These are phyloP conservation scores for Indicator indicator DNA, from an alignment of 2,113 vertebrate genomes.

Conservation along the genomic window DNA sequence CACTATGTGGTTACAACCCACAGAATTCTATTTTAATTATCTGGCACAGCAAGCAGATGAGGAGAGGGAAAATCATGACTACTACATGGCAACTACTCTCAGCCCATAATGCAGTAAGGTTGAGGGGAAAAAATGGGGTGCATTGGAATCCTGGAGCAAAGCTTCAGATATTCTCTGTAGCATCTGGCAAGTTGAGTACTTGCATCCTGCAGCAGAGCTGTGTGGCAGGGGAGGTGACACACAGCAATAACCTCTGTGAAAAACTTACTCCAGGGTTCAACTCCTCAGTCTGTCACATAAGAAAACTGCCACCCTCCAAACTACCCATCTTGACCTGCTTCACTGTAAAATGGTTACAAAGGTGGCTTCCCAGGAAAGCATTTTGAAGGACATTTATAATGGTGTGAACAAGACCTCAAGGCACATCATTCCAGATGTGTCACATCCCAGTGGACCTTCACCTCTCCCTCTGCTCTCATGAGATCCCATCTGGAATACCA, in stretches of 20 bases:
- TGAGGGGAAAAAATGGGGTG: not conserved
- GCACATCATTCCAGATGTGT: not conserved
- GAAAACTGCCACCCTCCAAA: not conserved
- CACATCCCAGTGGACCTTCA: not conserved
- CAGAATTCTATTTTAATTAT: not conserved
- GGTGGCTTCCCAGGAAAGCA: not conserved
- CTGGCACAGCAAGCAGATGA: not conserved
- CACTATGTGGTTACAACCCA: not conserved
- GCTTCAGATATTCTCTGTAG: not conserved
- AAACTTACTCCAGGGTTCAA: not conserved
- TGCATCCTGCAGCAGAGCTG: not conserved
- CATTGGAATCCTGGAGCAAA: not conserved
- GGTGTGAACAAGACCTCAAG: not conserved
- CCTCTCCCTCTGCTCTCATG: too few relatives aligned
- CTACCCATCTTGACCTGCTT: not conserved
- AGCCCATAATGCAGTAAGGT: not conserved
- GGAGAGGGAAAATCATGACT: not conserved
- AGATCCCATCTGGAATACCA: too few relatives aligned
- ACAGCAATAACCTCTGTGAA: not conserved
- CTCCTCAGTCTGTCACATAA: not conserved
- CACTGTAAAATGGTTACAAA: not conserved
- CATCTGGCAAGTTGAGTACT: not conserved
- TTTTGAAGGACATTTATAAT: not conserved
- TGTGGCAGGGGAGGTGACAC: not conserved
- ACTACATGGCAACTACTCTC: not conserved